phyloP scores from a whole-genome alignment of 2,797 vertebrate genomes.

The Coranthus polyacanthus region DNA sequence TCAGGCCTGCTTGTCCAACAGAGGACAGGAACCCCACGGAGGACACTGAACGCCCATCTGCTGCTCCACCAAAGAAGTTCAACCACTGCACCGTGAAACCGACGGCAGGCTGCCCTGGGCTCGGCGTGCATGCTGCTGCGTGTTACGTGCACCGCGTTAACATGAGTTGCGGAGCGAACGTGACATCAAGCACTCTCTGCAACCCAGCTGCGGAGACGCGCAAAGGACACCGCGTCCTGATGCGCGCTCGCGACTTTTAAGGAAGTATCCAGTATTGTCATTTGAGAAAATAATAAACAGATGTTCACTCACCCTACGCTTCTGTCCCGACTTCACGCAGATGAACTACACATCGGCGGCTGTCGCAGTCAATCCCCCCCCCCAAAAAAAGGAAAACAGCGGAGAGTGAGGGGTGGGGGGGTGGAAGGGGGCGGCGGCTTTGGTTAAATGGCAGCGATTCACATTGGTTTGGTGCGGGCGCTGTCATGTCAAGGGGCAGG shows the following conservation, averaged over 20 bases:
- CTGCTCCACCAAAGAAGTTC: neutral
- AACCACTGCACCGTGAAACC: neutral
- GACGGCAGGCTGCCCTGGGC: neutral
- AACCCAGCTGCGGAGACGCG: conserved; percentile 50
- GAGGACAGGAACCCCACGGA: neutral
- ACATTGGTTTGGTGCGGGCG: conserved; percentile 59
- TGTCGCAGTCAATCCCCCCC: conserved; percentile 79
- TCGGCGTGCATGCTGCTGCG: neutral
- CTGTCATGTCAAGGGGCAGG: conserved; percentile 23
- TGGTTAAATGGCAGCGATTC: conserved; percentile 44
- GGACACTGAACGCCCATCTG: too few relatives aligned
- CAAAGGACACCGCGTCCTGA: conserved; percentile 54
- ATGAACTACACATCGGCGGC: conserved; percentile 69
- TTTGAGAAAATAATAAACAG: neutral
- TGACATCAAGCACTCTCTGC: conserved; percentile 62
- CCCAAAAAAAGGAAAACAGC: conserved; percentile 25
- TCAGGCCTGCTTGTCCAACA: conserved; percentile 22
- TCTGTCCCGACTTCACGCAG: conserved; percentile 61
- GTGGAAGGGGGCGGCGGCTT: conserved; percentile 65
- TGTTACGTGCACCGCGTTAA: neutral
- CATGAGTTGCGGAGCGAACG: conserved; percentile 51
- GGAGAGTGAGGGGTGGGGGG: conserved; percentile 3
- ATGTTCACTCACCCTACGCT: conserved; percentile 75
- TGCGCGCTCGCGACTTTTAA: conserved; percentile 4
- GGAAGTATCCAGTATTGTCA: neutral